Evolutionary conservation across 2,113 vertebrate genomes (phyloP), one percentile per base, ranked within the genome.

Genomic region (Sinosuthora webbiana): DNA sequence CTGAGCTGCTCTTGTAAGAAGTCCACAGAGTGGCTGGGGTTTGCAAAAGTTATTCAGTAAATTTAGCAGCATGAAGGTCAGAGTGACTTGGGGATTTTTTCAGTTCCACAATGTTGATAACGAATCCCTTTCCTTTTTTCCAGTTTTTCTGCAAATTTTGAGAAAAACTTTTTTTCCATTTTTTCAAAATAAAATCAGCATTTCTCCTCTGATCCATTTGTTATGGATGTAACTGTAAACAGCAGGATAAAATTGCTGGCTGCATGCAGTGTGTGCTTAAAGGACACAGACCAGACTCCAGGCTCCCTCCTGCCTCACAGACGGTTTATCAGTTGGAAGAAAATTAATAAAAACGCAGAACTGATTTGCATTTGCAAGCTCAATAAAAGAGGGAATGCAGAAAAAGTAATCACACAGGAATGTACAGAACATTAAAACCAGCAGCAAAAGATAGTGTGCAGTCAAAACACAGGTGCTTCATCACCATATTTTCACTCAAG

Each of bases 291-390:
- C 16, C 35, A 89, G 76, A 30, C 59, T 62, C 63, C 0, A 1
- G 59, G 79, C 52, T 90, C 71, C 76, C 83, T 92, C 45, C 68
- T 90, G 71, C 83, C 68, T 89, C 59, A n/a, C 75, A 77, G 67
- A 57, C 33, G 3, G 85, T 91, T 87, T 76, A 85, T 92, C 90
- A 71, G 71, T 75, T 78, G 33, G 59, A 89, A 83, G 39, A 80
- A 88, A 93, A 93, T 86, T 15, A 92, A 31, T 77, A 80, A 83
- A 83, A 92, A 65, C 75, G 47, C 76, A 63, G 60, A 37, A 20
- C 39, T 52, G 56, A 81, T 93, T 83, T 89, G 47, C 86, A 93
- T 97, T 81, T 90, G 64, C 39, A 35, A 78, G 39, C 68, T 94
- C 86, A 63, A 63, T 71, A 59, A 74, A 87, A 83, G 83, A 77